phyloP scores from a whole-genome alignment of 64 coral and sea anemone genomes.

The Stylophora pistillata region DNA sequence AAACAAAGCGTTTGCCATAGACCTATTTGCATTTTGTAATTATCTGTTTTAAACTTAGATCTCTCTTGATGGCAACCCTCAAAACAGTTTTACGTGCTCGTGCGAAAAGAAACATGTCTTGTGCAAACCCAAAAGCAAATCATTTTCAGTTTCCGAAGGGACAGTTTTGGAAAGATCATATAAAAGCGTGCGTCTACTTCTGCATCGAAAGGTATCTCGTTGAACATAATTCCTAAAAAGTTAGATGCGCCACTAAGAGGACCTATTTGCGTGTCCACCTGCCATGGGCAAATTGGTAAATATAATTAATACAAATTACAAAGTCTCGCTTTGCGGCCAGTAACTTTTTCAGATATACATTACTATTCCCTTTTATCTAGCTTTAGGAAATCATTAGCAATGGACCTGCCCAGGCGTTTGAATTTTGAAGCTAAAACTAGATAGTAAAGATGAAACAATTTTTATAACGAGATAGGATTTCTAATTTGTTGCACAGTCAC shows the following conservation, averaged over 20 bases:
- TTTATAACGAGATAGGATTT: too few relatives aligned
- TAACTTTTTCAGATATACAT: slow-evolving; percentile 15
- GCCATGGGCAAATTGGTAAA: slow-evolving; percentile 48
- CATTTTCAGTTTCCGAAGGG: slow-evolving; percentile 43
- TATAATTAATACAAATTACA: slow-evolving; percentile 23
- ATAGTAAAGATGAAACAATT: too few relatives aligned
- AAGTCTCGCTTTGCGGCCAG: slow-evolving; percentile 24
- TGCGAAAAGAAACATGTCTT: slow-evolving; percentile 35
- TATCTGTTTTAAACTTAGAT: too few relatives aligned
- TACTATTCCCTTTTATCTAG: slow-evolving; percentile 36
- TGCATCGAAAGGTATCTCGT: too few relatives aligned
- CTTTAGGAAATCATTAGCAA: slow-evolving; percentile 37
- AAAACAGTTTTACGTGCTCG: too few relatives aligned
- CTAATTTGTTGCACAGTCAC: too few relatives aligned
- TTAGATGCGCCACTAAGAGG: slow-evolving; percentile 19
- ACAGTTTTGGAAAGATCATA: slow-evolving; percentile 20
- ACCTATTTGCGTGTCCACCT: slow-evolving; percentile 44
- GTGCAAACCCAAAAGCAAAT: slow-evolving; percentile 47
- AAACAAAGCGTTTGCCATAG: too few relatives aligned
- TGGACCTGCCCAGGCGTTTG: slow-evolving; percentile 9
- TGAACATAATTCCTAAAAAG: too few relatives aligned
- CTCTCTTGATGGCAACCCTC: too few relatives aligned
- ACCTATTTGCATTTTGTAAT: too few relatives aligned
- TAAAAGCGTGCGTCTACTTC: too few relatives aligned
- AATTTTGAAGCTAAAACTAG: slow-evolving; percentile 23